Conservation (phyloP, 2,113 vertebrate genomes). For the Mus spicilegus region DNA sequence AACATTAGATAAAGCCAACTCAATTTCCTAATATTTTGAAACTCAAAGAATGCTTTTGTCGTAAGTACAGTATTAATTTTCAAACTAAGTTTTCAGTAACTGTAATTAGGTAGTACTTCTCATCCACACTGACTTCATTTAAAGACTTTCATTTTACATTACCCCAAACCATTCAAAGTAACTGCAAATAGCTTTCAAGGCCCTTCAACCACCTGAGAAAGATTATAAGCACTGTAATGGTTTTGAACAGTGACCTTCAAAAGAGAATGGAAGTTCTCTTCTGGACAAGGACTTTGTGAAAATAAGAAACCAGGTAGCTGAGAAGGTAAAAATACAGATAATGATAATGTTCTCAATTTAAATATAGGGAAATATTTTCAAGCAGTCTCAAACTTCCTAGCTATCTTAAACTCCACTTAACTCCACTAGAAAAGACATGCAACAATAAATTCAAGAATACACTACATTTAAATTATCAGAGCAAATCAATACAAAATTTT, state of each 20-base stretch:
- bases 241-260: constrained; percentile 41
- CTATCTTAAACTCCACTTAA: constrained; percentile 40
- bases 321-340: neutral
- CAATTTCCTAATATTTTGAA: constrained; percentile 47
- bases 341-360: constrained; percentile 1
- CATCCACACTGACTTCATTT: constrained; percentile 22
- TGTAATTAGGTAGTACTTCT: constrained; percentile 44
- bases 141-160: constrained; percentile 61
- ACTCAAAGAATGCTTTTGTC: neutral
- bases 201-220: constrained; percentile 35
- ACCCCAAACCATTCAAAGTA: constrained; percentile 55
- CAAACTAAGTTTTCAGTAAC: constrained; percentile 40
- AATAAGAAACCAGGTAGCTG: neutral
- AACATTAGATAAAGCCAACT: constrained; percentile 35
- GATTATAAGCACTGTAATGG: constrained; percentile 40
- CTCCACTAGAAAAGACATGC: neutral
- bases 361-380: constrained; percentile 1
- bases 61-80: constrained; percentile 32
- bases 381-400: constrained; percentile 27
- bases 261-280: constrained; percentile 41
- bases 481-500: constrained; percentile 2
- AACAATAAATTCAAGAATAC: constrained; percentile 2
- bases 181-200: constrained; percentile 51
- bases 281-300: neutral
- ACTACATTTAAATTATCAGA: neutral